Evolutionary conservation across 2,888 invertebrate species (phyloP).

Genomic region (Gari tellinella): DNA sequence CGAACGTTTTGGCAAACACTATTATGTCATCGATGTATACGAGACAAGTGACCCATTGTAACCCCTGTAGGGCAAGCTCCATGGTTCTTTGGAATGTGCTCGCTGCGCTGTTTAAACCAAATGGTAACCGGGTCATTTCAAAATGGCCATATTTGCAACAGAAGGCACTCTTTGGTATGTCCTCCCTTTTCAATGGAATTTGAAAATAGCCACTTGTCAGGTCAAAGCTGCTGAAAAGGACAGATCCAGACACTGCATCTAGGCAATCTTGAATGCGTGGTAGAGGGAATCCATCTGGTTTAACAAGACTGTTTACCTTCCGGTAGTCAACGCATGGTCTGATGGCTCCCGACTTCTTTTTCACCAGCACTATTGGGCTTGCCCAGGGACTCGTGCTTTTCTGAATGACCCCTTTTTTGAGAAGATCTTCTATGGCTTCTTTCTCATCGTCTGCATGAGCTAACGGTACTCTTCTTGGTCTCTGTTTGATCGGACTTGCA

Average conservation of each 20-base stretch:
- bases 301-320: constrained; percentile 36
- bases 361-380: constrained; percentile 48
- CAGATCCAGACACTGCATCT: constrained; percentile 39
- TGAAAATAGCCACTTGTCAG: constrained; percentile 38
- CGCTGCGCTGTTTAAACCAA: constrained; percentile 23
- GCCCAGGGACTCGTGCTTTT: constrained; percentile 42
- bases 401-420: constrained; percentile 41
- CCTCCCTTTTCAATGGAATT: constrained; percentile 17
- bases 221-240: constrained; percentile 45
- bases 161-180: constrained; percentile 33
- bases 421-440: constrained; percentile 41
- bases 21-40: constrained; percentile 35
- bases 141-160: constrained; percentile 30
- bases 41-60: constrained; percentile 34
- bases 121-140: constrained; percentile 31
- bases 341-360: no score
- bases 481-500: no score
- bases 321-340: constrained; percentile 53
- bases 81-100: constrained; percentile 28
- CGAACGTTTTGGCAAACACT: constrained; percentile 10
- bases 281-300: constrained; percentile 42
- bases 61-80: constrained; percentile 29
- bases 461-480: no score
- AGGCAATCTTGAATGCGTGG: constrained; percentile 48
- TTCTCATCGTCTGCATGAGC: constrained; percentile 45